phyloP scores from a whole-genome alignment of 2,113 vertebrate genomes.

The Chloroceryle aenea region DNA sequence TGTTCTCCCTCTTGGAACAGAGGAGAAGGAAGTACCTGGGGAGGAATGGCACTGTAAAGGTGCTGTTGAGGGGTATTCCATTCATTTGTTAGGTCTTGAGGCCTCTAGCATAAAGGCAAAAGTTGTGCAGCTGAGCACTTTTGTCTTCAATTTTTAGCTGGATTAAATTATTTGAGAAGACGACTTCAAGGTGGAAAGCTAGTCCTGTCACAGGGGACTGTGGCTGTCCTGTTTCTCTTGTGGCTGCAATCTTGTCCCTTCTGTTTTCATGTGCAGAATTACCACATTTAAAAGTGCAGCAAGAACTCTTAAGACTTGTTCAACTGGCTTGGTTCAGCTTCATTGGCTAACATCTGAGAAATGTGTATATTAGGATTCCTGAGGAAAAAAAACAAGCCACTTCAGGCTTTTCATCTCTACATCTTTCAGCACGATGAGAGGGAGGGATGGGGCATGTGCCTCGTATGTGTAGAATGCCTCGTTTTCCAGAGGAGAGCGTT shows the following conservation, averaged over 20 bases:
- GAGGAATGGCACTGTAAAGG: not conserved
- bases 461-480: not conserved
- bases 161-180: not conserved
- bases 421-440: not conserved
- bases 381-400: not conserved
- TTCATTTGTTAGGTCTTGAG: not conserved
- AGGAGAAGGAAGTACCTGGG: not conserved
- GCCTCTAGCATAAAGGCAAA: not conserved
- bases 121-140: not conserved
- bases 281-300: not conserved
- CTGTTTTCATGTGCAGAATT: not conserved
- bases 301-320: constrained; percentile 42
- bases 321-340: constrained; percentile 11
- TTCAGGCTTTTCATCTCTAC: constrained; percentile 22
- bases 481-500: not conserved
- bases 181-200: not conserved
- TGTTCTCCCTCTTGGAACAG: not conserved
- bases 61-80: not conserved
- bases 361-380: not conserved
- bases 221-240: not conserved
- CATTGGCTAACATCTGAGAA: constrained; percentile 2
- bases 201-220: not conserved
- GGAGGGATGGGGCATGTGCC: not conserved
- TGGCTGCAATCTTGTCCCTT: not conserved
- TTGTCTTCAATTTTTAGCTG: not conserved